Evolutionary conservation across 2,113 vertebrate species (phyloP).

Genomic region (Dasypus novemcinctus): DNA sequence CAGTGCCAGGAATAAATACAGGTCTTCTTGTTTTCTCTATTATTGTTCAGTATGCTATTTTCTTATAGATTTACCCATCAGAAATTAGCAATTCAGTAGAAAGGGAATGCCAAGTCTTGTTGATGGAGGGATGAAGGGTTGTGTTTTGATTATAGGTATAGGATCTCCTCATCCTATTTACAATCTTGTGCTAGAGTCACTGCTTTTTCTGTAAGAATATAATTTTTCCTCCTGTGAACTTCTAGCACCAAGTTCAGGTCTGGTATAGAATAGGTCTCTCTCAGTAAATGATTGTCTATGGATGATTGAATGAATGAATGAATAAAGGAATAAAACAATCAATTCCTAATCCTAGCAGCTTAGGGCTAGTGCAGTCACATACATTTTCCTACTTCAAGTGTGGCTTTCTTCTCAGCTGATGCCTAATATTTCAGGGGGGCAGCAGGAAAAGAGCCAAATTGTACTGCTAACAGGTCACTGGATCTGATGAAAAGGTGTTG

Average conservation of each 20-base stretch:
- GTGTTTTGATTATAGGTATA: neutral
- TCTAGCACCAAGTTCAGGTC: slow-evolving; percentile 1
- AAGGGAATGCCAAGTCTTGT: neutral
- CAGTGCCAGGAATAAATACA: neutral
- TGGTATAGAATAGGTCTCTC: neutral
- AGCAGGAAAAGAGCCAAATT: slow-evolving; percentile 11
- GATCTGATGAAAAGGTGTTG: slow-evolving; percentile 41
- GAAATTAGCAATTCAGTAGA: neutral
- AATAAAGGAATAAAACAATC: neutral
- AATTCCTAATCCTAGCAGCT: neutral
- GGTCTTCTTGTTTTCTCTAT: neutral
- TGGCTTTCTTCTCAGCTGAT: neutral
- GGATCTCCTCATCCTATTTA: neutral
- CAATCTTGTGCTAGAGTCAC: slow-evolving; percentile 7
- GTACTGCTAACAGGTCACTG: neutral
- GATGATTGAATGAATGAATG: slow-evolving; percentile 1
- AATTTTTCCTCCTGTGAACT: slow-evolving; percentile 38
- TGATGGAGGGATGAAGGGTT: neutral
- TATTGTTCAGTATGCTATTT: neutral
- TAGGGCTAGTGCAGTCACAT: neutral
- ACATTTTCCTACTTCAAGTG: neutral
- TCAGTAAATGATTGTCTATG: neutral
- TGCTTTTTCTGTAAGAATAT: neutral
- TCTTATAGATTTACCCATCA: neutral
- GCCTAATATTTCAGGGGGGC: slow-evolving; percentile 1